phyloP scores from a whole-genome alignment of 23 tunicate genomes.

The Pegea sp. region DNA sequence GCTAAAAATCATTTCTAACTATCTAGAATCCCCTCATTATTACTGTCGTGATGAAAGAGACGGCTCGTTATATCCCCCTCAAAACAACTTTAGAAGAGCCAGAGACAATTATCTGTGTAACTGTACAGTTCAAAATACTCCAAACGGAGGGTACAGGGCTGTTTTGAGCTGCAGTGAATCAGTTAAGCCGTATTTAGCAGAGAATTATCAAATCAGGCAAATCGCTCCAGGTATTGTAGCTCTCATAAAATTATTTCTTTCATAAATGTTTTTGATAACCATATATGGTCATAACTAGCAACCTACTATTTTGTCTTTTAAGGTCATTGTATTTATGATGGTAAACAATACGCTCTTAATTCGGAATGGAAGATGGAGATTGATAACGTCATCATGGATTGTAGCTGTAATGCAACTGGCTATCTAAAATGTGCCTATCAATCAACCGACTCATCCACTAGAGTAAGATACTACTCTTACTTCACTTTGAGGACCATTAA shows the following conservation, averaged over 20 bases:
- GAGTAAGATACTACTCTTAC: no score
- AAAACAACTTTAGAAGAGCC: not conserved
- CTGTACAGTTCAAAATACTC: not conserved
- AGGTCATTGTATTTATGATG: slow-evolving; percentile 25
- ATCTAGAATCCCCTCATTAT: not conserved
- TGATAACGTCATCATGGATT: slow-evolving; percentile 15
- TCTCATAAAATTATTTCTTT: no score
- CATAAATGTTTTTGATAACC: no score
- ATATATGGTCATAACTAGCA: no score
- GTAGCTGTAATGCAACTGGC: slow-evolving; percentile 13
- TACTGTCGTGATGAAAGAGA: slow-evolving; percentile 1
- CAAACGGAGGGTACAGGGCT: not conserved
- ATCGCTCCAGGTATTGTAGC: not conserved
- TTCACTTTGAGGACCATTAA: no score
- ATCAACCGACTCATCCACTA: no score
- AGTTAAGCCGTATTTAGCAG: not conserved
- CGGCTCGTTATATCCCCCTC: not conserved
- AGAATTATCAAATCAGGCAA: not conserved
- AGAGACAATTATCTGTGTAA: not conserved
- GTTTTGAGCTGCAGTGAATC: not conserved
- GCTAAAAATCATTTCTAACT: no score
- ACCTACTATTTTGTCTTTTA: not conserved
- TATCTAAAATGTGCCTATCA: slow-evolving; percentile 7
- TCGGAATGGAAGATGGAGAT: slow-evolving; percentile 15
- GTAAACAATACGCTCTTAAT: slow-evolving; percentile 4